phyloP scores from a whole-genome alignment of 2,888 invertebrate genomes.

The Agrenia bidenticulata region DNA sequence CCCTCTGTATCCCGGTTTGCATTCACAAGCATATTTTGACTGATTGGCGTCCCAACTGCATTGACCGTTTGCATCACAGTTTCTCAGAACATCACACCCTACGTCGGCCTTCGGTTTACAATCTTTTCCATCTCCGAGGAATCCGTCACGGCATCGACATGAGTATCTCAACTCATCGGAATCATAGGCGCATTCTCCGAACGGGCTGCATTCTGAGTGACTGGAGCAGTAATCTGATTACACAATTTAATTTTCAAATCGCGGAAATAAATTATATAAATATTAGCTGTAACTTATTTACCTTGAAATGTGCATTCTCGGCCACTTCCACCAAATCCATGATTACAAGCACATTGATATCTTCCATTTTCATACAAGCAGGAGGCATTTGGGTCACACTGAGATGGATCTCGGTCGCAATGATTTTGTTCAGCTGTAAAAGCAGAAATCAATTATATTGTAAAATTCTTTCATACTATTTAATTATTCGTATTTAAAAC shows the following conservation, averaged over 20 bases:
- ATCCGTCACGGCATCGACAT: slow-evolving; percentile 47
- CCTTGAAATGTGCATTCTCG: slow-evolving; percentile 68
- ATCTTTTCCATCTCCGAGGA: slow-evolving; percentile 55
- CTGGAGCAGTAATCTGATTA: slow-evolving; percentile 50
- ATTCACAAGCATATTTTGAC: slow-evolving; percentile 70
- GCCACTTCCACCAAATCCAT: slow-evolving; percentile 82
- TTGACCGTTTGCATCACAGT: slow-evolving; percentile 79
- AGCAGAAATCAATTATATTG: too few relatives aligned
- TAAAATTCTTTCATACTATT: too few relatives aligned
- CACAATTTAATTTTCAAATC: slow-evolving; percentile 1
- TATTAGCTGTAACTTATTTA: slow-evolving; percentile 53
- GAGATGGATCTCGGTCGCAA: slow-evolving; percentile 48
- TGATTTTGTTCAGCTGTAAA: slow-evolving; percentile 11
- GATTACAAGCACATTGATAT: slow-evolving; percentile 72
- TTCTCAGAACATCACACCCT: slow-evolving; percentile 69
- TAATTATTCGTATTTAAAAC: too few relatives aligned
- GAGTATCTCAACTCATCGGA: slow-evolving; percentile 37
- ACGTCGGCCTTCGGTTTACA: slow-evolving; percentile 41
- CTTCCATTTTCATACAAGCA: slow-evolving; percentile 64
- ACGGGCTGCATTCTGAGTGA: slow-evolving; percentile 50
- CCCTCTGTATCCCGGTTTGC: slow-evolving; percentile 46
- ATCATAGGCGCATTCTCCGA: slow-evolving; percentile 51
- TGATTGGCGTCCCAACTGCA: slow-evolving; percentile 66
- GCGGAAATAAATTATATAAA: neutral
- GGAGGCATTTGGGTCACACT: slow-evolving; percentile 72